Evolutionary conservation across 2,888 invertebrate species (phyloP).

Genomic region (Troides helena): DNA sequence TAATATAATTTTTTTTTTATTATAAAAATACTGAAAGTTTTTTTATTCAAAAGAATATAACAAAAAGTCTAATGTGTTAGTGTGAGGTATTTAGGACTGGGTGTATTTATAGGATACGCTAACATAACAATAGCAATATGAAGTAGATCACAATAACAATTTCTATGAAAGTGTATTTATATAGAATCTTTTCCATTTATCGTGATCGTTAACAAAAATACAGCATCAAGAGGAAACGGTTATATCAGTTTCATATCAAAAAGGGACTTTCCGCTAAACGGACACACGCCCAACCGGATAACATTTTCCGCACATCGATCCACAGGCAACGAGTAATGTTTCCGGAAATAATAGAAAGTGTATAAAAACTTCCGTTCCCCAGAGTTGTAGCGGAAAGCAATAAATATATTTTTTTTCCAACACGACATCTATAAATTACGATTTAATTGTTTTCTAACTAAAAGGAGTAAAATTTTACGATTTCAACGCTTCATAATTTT

Average conservation of each 20-base stretch:
- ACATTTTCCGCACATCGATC: constrained; percentile 13
- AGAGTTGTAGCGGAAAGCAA: constrained; percentile 7
- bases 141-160: background rate
- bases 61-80: too few species aligned
- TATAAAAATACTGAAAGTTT: too few species aligned
- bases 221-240: background rate
- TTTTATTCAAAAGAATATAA: too few species aligned
- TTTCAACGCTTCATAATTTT: background rate
- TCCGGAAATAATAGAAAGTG: constrained; percentile 14
- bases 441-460: constrained; percentile 4
- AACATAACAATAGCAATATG: background rate
- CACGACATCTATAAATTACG: constrained; percentile 5
- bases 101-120: background rate
- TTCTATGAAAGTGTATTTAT: background rate
- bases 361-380: constrained; percentile 18
- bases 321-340: constrained; percentile 7
- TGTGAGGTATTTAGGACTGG: background rate
- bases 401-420: constrained; percentile 13
- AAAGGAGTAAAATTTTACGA: background rate
- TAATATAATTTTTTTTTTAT: too few species aligned
- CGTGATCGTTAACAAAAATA: background rate
- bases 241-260: background rate
- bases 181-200: background rate
- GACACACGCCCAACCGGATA: constrained; percentile 4
- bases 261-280: background rate